Evolutionary conservation across 2,888 invertebrate species (phyloP).

Genomic region (Bruchidius siliquastri): DNA sequence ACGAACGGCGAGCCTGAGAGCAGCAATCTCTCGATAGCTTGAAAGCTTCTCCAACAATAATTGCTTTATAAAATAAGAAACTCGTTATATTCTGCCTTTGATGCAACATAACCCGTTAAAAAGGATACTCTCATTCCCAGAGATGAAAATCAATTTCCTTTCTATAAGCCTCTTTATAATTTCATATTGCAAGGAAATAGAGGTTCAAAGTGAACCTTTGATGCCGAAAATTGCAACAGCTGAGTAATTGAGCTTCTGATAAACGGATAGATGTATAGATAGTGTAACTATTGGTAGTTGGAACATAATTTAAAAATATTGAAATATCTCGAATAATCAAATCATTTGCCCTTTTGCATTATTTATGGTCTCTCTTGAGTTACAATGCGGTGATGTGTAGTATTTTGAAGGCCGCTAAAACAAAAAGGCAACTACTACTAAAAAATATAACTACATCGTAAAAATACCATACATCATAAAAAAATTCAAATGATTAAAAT

Average conservation of each 20-base stretch:
- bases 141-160: neutral
- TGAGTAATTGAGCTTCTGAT: neutral
- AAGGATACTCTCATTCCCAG: neutral
- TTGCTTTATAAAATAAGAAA: neutral
- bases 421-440: too few relatives aligned
- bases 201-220: neutral
- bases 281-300: too few relatives aligned
- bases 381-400: too few relatives aligned
- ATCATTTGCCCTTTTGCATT: too few relatives aligned
- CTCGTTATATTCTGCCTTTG: neutral
- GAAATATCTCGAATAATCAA: too few relatives aligned
- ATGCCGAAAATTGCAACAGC: neutral
- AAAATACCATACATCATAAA: too few relatives aligned
- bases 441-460: too few relatives aligned
- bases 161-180: neutral
- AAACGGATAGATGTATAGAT: neutral
- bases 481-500: too few relatives aligned
- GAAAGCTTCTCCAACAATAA: neutral
- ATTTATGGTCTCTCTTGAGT: too few relatives aligned
- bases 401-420: too few relatives aligned
- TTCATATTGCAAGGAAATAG: neutral
- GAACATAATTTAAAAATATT: too few relatives aligned
- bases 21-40: neutral
- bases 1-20: neutral
- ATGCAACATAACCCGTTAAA: neutral